phyloP scores from a whole-genome alignment of 2,797 vertebrate genomes.

The Micropoecilia bifurca region DNA sequence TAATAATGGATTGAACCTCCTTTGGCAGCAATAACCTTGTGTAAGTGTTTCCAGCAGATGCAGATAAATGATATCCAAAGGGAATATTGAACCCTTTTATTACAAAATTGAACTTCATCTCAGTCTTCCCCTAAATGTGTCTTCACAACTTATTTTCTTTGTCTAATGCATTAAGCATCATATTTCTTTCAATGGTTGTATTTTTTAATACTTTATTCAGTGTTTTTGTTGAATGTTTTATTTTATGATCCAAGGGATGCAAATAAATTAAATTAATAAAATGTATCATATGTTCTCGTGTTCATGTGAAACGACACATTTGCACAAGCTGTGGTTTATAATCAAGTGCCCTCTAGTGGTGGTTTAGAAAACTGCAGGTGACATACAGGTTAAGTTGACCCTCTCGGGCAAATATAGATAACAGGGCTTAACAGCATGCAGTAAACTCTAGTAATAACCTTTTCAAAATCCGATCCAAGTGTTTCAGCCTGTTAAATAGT shows the following conservation, averaged over 20 bases:
- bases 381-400: neutral
- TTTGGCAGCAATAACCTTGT: slow-evolving; percentile 11
- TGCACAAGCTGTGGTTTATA: neutral
- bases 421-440: neutral
- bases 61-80: neutral
- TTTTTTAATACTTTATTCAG: neutral
- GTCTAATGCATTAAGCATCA: no score
- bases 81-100: slow-evolving; percentile 4
- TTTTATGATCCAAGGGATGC: neutral
- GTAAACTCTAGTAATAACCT: neutral
- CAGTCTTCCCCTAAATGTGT: neutral
- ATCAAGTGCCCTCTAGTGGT: neutral
- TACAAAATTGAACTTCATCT: slow-evolving; percentile 14
- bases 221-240: neutral
- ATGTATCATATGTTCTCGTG: no score
- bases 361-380: neutral
- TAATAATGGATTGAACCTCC: slow-evolving; percentile 7
- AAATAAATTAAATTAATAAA: no score
- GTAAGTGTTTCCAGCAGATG: slow-evolving; percentile 10
- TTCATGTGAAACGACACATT: neutral
- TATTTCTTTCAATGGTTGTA: neutral
- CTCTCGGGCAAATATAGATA: neutral
- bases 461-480: no score
- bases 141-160: neutral
- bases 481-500: neutral